These are phyloP conservation scores for Caerostris darwini DNA, from an alignment of 1,140 invertebrate species.

Conservation along the genomic window DNA sequence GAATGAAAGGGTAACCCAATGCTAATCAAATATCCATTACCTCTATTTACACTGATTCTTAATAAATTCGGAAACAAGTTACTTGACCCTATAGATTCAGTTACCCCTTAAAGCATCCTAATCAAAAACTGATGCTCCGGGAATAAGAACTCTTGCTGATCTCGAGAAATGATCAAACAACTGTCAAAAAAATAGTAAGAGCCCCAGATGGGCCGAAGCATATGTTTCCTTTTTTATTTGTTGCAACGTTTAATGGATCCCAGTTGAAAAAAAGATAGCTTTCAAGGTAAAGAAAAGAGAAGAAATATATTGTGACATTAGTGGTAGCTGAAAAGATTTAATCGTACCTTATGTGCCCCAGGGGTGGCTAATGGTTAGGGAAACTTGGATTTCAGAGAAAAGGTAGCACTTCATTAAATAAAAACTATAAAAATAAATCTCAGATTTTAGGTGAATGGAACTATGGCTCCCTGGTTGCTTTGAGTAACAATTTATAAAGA, in stretches of 20 bases:
- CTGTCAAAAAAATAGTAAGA: conserved; percentile 57
- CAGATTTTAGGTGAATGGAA: conserved; percentile 49
- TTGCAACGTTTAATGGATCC: conserved; percentile 57
- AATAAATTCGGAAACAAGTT: neutral
- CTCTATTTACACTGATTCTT: neutral
- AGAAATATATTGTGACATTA: conserved; percentile 70
- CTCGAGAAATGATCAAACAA: conserved; percentile 54
- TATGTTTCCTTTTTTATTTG: conserved; percentile 36
- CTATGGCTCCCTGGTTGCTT: neutral
- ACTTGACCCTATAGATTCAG: conserved; percentile 13
- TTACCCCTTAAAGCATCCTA: conserved; percentile 6
- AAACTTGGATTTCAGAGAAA: conserved; percentile 62
- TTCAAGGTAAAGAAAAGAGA: conserved; percentile 45
- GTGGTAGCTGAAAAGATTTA: conserved; percentile 56
- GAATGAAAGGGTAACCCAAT: neutral
- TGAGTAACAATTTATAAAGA: neutral
- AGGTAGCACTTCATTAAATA: conserved; percentile 63
- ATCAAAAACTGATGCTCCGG: conserved; percentile 20
- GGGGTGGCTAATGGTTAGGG: conserved; percentile 64
- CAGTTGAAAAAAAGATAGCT: conserved; percentile 15
- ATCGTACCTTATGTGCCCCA: conserved; percentile 61
- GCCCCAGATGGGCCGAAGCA: conserved; percentile 8
- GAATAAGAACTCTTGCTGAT: conserved; percentile 41
- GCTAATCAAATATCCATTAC: neutral
- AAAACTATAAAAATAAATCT: conserved; percentile 58